A percentile compares a stretch with the other conserved stretches of the same genome.
These are phyloP conservation scores for Lepus timidus DNA, from an alignment of 2,113 vertebrate species.

Conservation along the genomic window DNA sequence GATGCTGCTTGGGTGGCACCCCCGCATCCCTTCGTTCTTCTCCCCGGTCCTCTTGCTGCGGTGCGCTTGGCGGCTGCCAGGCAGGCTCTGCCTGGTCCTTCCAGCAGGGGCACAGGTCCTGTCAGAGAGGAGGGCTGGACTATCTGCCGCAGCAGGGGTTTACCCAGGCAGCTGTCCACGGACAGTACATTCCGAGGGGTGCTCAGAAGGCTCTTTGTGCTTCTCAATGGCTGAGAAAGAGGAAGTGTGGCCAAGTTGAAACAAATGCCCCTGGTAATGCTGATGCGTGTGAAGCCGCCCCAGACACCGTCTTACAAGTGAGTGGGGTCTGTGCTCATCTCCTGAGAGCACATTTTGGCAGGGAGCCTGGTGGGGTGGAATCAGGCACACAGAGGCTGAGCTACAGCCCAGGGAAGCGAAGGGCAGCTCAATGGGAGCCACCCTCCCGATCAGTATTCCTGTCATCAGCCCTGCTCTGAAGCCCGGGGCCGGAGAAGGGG, in stretches of 20 bases:
- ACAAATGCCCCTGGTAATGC: background rate
- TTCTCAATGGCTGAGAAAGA: background rate
- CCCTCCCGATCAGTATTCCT: background rate
- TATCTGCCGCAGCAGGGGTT: background rate
- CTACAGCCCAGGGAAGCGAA: background rate
- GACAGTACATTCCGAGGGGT: background rate
- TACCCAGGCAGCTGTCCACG: background rate
- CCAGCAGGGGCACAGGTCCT: background rate
- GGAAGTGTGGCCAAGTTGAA: background rate
- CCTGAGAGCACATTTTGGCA: background rate
- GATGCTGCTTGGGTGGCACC: background rate
- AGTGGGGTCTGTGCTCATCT: background rate
- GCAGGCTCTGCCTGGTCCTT: background rate
- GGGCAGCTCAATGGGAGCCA: background rate
- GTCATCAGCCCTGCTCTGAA: background rate
- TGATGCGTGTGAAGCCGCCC: background rate
- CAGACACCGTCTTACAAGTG: background rate
- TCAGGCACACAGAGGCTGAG: background rate
- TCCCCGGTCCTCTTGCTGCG: background rate
- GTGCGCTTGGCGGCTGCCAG: rapidly evolving
- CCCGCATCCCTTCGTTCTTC: background rate
- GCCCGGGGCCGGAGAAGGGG: background rate
- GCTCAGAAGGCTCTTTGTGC: background rate
- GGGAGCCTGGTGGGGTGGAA: background rate
- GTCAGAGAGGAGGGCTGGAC: background rate